Percentiles rank a stretch among this genome's conserved stretches.
These are phyloP conservation scores for Prionace glauca DNA, from an alignment of 2,797 vertebrate genomes.

Conservation along the genomic window DNA sequence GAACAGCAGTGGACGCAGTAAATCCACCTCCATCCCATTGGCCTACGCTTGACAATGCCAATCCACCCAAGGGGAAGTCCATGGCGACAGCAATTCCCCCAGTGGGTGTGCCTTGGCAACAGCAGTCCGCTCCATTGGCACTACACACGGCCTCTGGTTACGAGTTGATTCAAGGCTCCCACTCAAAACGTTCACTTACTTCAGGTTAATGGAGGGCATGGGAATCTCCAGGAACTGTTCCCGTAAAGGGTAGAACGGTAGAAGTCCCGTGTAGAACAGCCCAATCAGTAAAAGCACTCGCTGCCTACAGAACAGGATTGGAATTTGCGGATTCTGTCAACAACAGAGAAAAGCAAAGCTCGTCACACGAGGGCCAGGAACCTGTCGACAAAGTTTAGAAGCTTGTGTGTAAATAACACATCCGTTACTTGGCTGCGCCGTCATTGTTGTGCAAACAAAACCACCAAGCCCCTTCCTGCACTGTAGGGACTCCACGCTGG, in stretches of 20 bases:
- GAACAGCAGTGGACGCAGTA: no score
- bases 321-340: conserved; percentile 79
- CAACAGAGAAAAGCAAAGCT: conserved; percentile 41
- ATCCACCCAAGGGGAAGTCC: background rate
- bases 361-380: background rate
- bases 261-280: conserved; percentile 89
- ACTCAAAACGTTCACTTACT: conserved; percentile 61
- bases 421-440: background rate
- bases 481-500: no score
- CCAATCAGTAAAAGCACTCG: conserved; percentile 85
- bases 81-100: no score
- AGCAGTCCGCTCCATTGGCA: background rate
- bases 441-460: background rate
- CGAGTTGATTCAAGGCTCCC: background rate
- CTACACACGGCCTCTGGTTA: no score
- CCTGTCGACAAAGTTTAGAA: background rate
- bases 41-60: background rate
- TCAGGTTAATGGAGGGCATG: conserved; percentile 90
- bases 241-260: conserved; percentile 87
- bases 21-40: background rate
- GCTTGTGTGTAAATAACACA: background rate
- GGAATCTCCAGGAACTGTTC: conserved; percentile 97
- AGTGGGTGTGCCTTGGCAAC: background rate
- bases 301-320: conserved; percentile 82
- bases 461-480: no score